A percentile compares a stretch with the other conserved stretches of the same genome.
phyloP scores from a whole-genome alignment of 2,888 invertebrate species.

The Eupeodes luniger region DNA sequence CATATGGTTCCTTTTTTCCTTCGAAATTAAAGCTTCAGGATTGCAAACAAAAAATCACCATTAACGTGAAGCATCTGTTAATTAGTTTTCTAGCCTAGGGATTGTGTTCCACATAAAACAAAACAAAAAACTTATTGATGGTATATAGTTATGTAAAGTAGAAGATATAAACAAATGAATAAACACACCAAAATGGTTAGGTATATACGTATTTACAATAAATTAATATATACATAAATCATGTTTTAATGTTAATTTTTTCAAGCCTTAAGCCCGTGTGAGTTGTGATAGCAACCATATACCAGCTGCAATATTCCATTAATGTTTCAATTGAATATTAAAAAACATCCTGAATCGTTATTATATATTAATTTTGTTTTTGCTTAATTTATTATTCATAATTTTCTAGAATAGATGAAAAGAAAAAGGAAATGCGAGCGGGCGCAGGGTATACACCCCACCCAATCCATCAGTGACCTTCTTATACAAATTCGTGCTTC shows the following conservation, averaged over 20 bases:
- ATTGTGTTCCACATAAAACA: neutral
- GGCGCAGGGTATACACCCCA: neutral
- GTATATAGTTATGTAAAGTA: no score
- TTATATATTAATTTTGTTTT: constrained; percentile 7
- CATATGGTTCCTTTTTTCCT: no score
- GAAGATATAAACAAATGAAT: neutral
- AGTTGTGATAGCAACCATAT: constrained; percentile 22
- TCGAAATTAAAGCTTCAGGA: neutral
- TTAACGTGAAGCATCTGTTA: neutral
- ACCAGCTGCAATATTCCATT: constrained; percentile 28
- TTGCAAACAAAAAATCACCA: neutral
- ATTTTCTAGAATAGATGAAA: constrained; percentile 15
- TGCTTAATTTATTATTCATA: constrained; percentile 44
- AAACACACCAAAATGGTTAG: neutral
- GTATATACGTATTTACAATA: neutral
- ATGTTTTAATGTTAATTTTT: constrained; percentile 44
- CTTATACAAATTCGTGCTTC: neutral
- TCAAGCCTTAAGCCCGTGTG: neutral
- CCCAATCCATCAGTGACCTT: neutral
- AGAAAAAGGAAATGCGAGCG: constrained; percentile 19
- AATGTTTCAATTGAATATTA: constrained; percentile 64
- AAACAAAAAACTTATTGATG: no score
- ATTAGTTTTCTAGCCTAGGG: neutral
- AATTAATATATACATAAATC: constrained; percentile 29
- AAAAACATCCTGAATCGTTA: constrained; percentile 16